phyloP scores from a whole-genome alignment of 2,888 invertebrate genomes.

The Clunio marinus region DNA sequence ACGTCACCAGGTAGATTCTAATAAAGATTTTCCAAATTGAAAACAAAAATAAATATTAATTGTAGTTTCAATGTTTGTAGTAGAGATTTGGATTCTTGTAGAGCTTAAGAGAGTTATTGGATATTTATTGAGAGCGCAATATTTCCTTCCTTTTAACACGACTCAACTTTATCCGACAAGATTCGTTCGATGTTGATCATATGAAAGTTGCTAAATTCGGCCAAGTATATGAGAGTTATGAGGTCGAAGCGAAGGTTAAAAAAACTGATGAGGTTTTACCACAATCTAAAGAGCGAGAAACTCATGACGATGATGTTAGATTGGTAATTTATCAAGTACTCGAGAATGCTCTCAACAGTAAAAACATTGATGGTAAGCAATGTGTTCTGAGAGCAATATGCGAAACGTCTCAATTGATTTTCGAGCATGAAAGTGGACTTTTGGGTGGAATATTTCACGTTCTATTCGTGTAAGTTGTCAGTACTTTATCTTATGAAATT shows the following conservation, averaged over 20 bases:
- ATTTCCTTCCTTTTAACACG: constrained; percentile 40
- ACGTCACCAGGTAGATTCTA: constrained; percentile 28
- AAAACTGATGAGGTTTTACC: background rate
- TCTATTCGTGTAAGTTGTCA: background rate
- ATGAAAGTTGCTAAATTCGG: background rate
- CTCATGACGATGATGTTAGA: background rate
- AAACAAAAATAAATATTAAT: background rate
- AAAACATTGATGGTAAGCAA: constrained; percentile 17
- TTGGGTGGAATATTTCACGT: constrained; percentile 8
- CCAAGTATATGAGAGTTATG: constrained; percentile 13
- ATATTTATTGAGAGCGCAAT: constrained; percentile 41
- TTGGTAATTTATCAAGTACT: constrained; percentile 11
- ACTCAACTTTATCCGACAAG: constrained; percentile 12
- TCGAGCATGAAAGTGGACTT: constrained; percentile 10
- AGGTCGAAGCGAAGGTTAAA: constrained; percentile 12
- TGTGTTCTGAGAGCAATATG: constrained; percentile 5
- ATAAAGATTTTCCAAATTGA: background rate
- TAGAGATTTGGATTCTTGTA: constrained; percentile 41
- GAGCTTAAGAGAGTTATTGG: constrained; percentile 41
- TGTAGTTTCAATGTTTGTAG: constrained; percentile 38
- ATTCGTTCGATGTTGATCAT: background rate
- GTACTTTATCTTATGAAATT: background rate
- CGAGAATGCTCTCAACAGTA: background rate
- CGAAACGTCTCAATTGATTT: background rate
- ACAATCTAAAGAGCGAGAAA: too few species aligned